phyloP scores from a whole-genome alignment of 2,888 invertebrate species.

The Petrolisthes manimaculis region DNA sequence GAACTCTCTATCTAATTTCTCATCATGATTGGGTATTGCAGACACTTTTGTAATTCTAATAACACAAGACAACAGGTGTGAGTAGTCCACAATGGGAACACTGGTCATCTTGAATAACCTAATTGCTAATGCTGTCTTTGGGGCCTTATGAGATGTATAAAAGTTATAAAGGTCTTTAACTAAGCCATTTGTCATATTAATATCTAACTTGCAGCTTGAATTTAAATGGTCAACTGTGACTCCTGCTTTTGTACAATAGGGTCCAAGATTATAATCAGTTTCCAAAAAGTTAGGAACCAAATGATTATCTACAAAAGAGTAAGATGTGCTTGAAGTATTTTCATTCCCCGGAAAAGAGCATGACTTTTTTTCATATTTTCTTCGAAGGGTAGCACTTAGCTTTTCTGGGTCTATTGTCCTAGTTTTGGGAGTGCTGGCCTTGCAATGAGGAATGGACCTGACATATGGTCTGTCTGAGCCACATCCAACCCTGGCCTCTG shows the following conservation, averaged over 20 bases:
- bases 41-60: conserved; percentile 26
- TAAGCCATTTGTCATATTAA: conserved; percentile 51
- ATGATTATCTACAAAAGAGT: conserved; percentile 15
- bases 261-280: conserved; percentile 50
- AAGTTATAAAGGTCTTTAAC: conserved; percentile 56
- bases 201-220: conserved; percentile 14
- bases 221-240: conserved; percentile 54
- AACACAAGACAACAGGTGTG: conserved; percentile 35
- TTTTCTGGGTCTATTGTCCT: not conserved
- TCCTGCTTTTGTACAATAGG: conserved; percentile 38
- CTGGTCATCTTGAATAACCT: conserved; percentile 45
- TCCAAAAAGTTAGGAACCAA: conserved; percentile 45
- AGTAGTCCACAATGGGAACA: conserved; percentile 20
- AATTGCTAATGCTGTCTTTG: conserved; percentile 53
- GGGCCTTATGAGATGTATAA: conserved; percentile 45
- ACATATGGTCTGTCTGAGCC: not conserved
- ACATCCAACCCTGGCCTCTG: not conserved
- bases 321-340: conserved; percentile 9
- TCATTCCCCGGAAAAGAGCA: not conserved
- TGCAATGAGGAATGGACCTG: too few relatives aligned
- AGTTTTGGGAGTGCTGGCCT: not conserved
- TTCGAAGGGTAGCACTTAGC: not conserved
- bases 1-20: conserved; percentile 15
- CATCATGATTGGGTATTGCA: not conserved
- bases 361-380: not conserved